A percentile compares a stretch with the other conserved stretches of the same genome.
phyloP scores from a whole-genome alignment of 1,140 invertebrate genomes.

The Dinothrombium tinctorium region DNA sequence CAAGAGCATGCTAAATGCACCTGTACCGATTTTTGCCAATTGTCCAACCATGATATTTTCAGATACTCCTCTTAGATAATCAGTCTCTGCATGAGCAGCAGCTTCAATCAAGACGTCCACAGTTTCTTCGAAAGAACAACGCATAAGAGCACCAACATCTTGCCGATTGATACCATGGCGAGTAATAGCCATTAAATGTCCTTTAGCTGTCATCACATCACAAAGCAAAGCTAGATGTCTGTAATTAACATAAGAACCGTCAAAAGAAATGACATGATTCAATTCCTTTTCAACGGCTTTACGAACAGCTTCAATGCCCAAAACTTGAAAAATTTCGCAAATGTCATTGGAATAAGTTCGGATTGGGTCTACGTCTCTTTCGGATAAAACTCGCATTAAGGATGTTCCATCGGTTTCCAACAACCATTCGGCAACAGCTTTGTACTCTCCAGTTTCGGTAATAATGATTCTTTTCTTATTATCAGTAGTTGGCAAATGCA shows the following conservation, averaged over 20 bases:
- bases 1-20: conserved; percentile 73
- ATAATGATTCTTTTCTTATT: conserved; percentile 92
- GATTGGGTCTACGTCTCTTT: conserved; percentile 86
- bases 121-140: conserved; percentile 25
- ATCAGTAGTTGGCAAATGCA: conserved; percentile 96
- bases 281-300: conserved; percentile 99
- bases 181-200: conserved; percentile 99
- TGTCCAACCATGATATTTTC: conserved; percentile 93
- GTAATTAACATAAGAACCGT: conserved; percentile 99
- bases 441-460: conserved; percentile 93
- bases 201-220: conserved; percentile 99
- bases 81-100: conserved; percentile 83
- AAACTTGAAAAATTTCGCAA: conserved; percentile 89
- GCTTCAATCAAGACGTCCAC: conserved; percentile 92
- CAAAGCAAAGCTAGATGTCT: conserved; percentile 94
- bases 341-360: conserved; percentile 97
- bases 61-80: conserved; percentile 95
- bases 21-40: conserved; percentile 88
- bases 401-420: conserved; percentile 97
- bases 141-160: conserved; percentile 96
- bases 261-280: conserved; percentile 96
- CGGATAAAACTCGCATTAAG: conserved; percentile 88
- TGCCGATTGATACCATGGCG: conserved; percentile 99
- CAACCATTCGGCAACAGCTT: conserved; percentile 96
- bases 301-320: conserved; percentile 96